Percentiles rank a stretch among this genome's conserved stretches.
Evolutionary conservation across 2,888 invertebrate genomes (phyloP).

Genomic region (Pantelozetes paolii): DNA sequence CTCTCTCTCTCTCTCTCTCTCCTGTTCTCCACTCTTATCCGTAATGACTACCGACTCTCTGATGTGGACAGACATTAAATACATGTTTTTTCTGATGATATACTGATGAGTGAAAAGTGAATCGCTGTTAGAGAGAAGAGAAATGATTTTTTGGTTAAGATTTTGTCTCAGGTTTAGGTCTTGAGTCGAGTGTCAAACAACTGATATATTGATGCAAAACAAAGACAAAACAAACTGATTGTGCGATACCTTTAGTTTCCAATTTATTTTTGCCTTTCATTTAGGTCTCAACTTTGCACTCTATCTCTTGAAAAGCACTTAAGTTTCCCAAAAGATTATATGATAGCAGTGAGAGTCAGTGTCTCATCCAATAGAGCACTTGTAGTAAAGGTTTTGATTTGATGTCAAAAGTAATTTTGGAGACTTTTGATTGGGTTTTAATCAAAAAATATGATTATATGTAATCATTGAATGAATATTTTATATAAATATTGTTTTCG

Average conservation of each 20-base stretch:
- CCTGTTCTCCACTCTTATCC: no score
- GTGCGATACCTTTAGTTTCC: not conserved
- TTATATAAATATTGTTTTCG: no score
- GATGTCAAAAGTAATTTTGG: not conserved
- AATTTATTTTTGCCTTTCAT: not conserved
- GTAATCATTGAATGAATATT: no score
- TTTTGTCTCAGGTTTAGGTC: not conserved
- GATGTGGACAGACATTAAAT: not conserved
- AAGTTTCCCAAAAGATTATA: not conserved
- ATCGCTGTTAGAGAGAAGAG: no score
- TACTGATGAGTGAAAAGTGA: no score
- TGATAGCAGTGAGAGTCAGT: not conserved
- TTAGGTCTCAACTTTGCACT: not conserved
- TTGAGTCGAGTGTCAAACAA: not conserved
- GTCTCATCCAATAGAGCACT: not conserved
- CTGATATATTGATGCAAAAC: not conserved
- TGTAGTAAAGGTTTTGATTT: no score
- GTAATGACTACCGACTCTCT: no score
- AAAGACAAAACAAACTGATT: not conserved
- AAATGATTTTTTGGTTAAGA: no score
- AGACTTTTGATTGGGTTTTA: not conserved
- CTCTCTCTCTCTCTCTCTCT: not conserved
- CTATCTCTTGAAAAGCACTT: not conserved
- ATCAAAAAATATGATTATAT: no score
- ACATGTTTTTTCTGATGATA: not conserved